Base-by-base conservation (phyloP, 2,888 invertebrate species). In the Caenorhabditis panamensis region DNA sequence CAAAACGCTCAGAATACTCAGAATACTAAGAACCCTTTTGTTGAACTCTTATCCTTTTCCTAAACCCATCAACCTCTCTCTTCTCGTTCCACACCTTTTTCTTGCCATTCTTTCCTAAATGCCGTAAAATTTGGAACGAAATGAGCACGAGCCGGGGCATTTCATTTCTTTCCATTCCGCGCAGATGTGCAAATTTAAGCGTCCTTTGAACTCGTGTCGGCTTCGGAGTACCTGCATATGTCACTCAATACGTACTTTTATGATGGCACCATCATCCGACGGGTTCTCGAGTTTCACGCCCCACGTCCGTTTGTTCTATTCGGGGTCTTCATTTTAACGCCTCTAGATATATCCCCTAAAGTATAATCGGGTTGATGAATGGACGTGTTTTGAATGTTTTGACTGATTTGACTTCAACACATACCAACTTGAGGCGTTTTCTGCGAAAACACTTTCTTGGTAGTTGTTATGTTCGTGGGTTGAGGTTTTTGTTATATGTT, bases 161-260 rank as follows among this genome's bases (percentile, higher is more conserved):
- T 61, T 53, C 41, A 61, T 63, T 59, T 36, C 66, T n/a, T 28
- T 51, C 66, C 73, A 73, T 73, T 73, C 59, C 41, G 75, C 66
- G 75, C 75, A 75, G 61, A 75, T 75, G 75, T 73, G 64, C 72
- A 58, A 64, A 24, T 73, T 73, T 64, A 73, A 73, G 73, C 51
- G 51, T 47, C 47, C 63, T 28, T 49, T 63, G 36, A 63, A 56
- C 54, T 51, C 31, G 58, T 28, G 37, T 6, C 53, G 26, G 44
- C 24, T 5, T 20, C 56, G 56, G 61, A 53, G 53, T 63, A 68
- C 58, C 69, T 61, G 53, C 62, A 36, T 61, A 59, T 75, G 75
- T 61, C 66, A 66, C 75, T 75, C 66, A 66, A 66, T 66, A 66
- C 75, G 75, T 64, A 75, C 66, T 75, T 75, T 75, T 66, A 75